Conservation (phyloP, 2,888 invertebrate species). For the Callimorpha dominula region DNA sequence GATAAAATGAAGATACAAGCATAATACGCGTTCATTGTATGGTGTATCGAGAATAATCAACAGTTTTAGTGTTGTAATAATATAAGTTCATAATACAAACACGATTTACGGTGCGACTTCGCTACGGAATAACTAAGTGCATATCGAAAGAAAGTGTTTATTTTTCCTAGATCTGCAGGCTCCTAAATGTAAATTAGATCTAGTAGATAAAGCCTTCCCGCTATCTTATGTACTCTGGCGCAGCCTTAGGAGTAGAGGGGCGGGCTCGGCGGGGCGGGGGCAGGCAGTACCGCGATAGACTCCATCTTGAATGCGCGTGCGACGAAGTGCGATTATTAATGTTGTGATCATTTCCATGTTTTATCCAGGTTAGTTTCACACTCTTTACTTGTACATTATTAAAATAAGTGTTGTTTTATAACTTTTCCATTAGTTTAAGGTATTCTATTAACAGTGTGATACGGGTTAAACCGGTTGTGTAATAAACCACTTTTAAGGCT, state of each 20-base stretch:
- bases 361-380: slow-evolving; percentile 48
- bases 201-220: slow-evolving; percentile 25
- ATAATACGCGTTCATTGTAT: too few species aligned
- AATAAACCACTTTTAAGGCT: slow-evolving; percentile 55
- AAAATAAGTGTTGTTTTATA: slow-evolving; percentile 10
- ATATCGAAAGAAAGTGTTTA: not conserved
- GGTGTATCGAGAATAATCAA: not conserved
- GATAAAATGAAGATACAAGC: not conserved
- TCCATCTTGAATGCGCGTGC: slow-evolving; percentile 47
- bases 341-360: slow-evolving; percentile 48
- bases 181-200: not conserved
- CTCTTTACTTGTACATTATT: slow-evolving; percentile 28
- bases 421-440: not conserved
- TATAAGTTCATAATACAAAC: not conserved
- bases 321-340: slow-evolving; percentile 30
- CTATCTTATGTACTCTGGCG: slow-evolving; percentile 35
- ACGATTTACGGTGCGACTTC: not conserved
- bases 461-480: slow-evolving; percentile 47
- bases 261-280: slow-evolving; percentile 31
- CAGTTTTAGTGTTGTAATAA: not conserved
- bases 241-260: slow-evolving; percentile 40
- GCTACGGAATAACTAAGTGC: not conserved
- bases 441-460: slow-evolving; percentile 22
- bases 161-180: not conserved
- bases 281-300: slow-evolving; percentile 45